Evolutionary conservation across 2,113 vertebrate genomes (phyloP), one percentile per base, ranked within the genome.

Genomic region (Sylvia atricapilla): DNA sequence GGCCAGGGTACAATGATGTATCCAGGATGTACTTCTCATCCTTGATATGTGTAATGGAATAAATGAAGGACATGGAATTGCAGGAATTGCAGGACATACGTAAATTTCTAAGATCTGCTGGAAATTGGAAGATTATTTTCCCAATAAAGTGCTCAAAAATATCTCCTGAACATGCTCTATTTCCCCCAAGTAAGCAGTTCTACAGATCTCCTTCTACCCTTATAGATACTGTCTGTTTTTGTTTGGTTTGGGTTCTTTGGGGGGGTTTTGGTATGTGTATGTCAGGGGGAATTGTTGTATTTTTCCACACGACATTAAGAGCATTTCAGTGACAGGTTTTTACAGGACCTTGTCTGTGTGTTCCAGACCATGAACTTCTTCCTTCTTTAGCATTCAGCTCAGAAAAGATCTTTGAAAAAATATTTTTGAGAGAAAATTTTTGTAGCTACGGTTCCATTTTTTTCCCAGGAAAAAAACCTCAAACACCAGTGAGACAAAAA

Each of bases 391-490:
- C 56, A 23, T 50, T 25, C 37, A 78, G 1, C 10, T 49, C 41
- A 28, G 74, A 88, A 69, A 24, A 75, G 7, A 52, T 9, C 13
- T 69, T 47, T 27, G 23, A 66, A 74, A 21, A 89, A 67, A 52
- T 0, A 5, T 18, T 70, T 84, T 31, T 76, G 16, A 64, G 59
- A 59, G 4, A 84, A 84, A 67, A 7, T 17, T 31, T 43, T 56
- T 37, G 2, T 55, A 46, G 43, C 58, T 77, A 10, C 9, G 17
- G 18, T 56, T 21, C 52, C 11, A 3, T 33, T 20, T 77, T 77
- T n/a, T 63, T 33, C 4, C 4, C 8, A 6, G 1, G 0, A 9
- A 43, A 35, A 44, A 49, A 19, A 1, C 4, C 5, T n/a, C 5
- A 59, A 72, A 24, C 9, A 59, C 3, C 22, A 50, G 27, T 11